phyloP scores from a whole-genome alignment of 2,888 invertebrate genomes.

The Chymomyza procnemis region DNA sequence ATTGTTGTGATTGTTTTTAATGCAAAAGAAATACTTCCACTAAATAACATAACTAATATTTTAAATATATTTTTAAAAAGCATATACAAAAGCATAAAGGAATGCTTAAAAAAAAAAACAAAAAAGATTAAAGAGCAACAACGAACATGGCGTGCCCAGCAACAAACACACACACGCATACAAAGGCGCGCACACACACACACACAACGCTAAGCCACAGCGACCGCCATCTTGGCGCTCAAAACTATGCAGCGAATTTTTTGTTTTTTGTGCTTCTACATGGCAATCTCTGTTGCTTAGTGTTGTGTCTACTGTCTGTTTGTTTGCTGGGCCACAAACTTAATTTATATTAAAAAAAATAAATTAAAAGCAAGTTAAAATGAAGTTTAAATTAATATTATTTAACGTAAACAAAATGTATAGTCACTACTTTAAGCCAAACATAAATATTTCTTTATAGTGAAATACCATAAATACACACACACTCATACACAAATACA shows the following conservation, averaged over 20 bases:
- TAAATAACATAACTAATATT: slow-evolving; percentile 50
- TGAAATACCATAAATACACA: slow-evolving; percentile 14
- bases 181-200: neutral
- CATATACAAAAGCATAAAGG: slow-evolving; percentile 41
- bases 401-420: slow-evolving; percentile 77
- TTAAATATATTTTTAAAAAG: slow-evolving; percentile 26
- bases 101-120: slow-evolving; percentile 51
- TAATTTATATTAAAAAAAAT: slow-evolving; percentile 57
- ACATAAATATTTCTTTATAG: slow-evolving; percentile 16
- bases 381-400: slow-evolving; percentile 64
- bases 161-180: neutral
- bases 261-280: slow-evolving; percentile 46
- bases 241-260: slow-evolving; percentile 61
- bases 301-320: neutral
- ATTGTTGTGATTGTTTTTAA: slow-evolving; percentile 76
- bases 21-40: slow-evolving; percentile 71
- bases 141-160: slow-evolving; percentile 38
- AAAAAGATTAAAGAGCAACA: slow-evolving; percentile 32
- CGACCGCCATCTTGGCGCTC: slow-evolving; percentile 43
- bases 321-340: slow-evolving; percentile 35
- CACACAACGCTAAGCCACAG: slow-evolving; percentile 12
- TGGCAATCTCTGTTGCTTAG: slow-evolving; percentile 19
- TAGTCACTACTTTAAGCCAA: slow-evolving; percentile 79
- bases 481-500: slow-evolving; percentile 6
- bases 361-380: neutral